Base-by-base conservation (phyloP, 1,140 invertebrate species). In the Triops cancriformis region DNA sequence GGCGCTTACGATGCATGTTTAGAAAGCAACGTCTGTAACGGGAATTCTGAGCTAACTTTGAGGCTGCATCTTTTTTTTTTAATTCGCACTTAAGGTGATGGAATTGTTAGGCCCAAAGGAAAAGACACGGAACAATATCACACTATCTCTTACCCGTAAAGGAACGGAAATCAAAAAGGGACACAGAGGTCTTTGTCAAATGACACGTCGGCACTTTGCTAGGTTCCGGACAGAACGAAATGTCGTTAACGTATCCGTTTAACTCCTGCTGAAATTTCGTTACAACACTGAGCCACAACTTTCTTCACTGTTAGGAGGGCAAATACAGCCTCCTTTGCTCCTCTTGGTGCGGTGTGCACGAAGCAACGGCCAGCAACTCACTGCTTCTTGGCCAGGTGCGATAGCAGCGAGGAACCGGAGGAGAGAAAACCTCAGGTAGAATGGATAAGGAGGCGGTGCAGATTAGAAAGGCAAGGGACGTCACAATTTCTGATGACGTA, bases 371-470 rank as follows among this genome's bases (percentile, higher is more conserved):
- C 51, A 64, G 51, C 51, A 23, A 64, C 51, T 64, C 51, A 64
- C 51, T 64, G 51, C 23, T 23, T 64, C 51, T 64, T 18, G 23
- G 3, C 10, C 51, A 64, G 51, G 51, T 64, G 51, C 14, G 51
- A 23, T 12, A 23, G 51, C 51, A 64, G 23, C 51, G 51, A 37
- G 51, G 51, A 64, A 64, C 51, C 51, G 23, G 51, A 45, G 18
- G 43, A 64, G 51, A 64, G 51, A 64, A 64, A 64, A 64, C 51
- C 51, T 64, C 51, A 64, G 51, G 51, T 64, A 64, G 51, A 64
- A 14, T 64, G 51, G 14, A 64, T 64, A 23, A 64, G n/a, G 51
- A 64, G 51, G 51, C 51, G 51, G 14, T 64, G 51, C 51, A 64
- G 51, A 64, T 64, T 64, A 23, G 23, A 64, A 64, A 64, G 23